phyloP scores from a whole-genome alignment of 2,888 invertebrate genomes.

The Hemicrepidius hirtus region DNA sequence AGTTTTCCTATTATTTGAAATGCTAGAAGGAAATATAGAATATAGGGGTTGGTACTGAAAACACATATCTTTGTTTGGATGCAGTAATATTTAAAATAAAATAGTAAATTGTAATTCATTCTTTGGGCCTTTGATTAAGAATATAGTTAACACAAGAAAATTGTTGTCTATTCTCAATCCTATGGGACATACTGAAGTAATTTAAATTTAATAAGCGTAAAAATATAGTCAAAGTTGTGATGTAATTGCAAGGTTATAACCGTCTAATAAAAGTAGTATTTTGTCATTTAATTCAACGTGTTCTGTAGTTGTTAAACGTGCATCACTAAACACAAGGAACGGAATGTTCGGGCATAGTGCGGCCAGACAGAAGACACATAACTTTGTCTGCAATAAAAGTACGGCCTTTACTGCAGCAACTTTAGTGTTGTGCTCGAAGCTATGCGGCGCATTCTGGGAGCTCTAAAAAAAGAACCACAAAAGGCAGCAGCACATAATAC shows the following conservation, averaged over 20 bases:
- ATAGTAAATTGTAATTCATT: too few relatives aligned
- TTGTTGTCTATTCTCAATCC: too few relatives aligned
- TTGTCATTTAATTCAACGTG: not conserved
- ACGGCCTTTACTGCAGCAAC: slow-evolving; percentile 61
- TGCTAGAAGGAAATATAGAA: too few relatives aligned
- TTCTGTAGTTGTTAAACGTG: slow-evolving; percentile 16
- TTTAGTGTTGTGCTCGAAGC: slow-evolving; percentile 55
- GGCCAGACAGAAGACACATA: slow-evolving; percentile 63
- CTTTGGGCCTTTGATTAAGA: too few relatives aligned
- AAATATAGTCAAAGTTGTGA: too few relatives aligned
- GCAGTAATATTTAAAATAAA: too few relatives aligned
- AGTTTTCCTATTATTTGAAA: too few relatives aligned
- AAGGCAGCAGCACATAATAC: slow-evolving; percentile 54
- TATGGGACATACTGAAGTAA: too few relatives aligned
- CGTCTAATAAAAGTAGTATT: not conserved
- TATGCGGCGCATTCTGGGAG: slow-evolving; percentile 54
- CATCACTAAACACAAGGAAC: slow-evolving; percentile 35
- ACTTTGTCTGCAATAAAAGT: slow-evolving; percentile 61
- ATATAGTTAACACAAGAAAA: too few relatives aligned
- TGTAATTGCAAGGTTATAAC: not conserved
- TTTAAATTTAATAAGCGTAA: too few relatives aligned
- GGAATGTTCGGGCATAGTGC: slow-evolving; percentile 37
- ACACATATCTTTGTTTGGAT: too few relatives aligned
- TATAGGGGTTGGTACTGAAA: too few relatives aligned
- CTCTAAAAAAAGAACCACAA: slow-evolving; percentile 54